Base-by-base conservation (phyloP, 2,888 invertebrate species). In the Drosophila putrida region DNA sequence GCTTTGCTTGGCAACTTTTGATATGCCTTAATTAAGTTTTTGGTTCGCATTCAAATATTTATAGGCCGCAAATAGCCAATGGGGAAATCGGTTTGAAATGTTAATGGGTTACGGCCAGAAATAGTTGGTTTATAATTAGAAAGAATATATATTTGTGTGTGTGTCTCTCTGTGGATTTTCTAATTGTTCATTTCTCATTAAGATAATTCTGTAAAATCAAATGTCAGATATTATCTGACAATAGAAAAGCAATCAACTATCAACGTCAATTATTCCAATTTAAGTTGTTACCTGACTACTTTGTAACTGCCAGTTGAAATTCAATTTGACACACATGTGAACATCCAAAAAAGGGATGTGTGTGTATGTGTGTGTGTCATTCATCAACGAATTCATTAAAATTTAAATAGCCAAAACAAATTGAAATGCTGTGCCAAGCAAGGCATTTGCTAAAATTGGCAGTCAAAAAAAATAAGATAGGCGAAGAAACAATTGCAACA, bases 391-490 rank as follows among this genome's bases (percentile, higher is more conserved):
- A 77, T 77, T 80, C 78, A 80, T 80, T 82, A 78, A 80, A 80
- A 75, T 82, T 78, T 78, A 82, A 82, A 82, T 80, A 80, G 80
- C 60, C 76, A 71, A 76, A 80, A 81, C 58, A 76, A 71, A 67
- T 69, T 44, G 51, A 68, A 82, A 78, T 75, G 64, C 70, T 71
- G 57, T 80, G 84, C 84, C 84, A 84, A 84, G 67, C 83, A 82
- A 85, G 82, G 80, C 78, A 86, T 86, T 86, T 86, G 78, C 83
- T 82, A 70, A 80, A 83, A 82, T 84, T 83, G 86, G 55, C 78
- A 66, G 39, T 43, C 35, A 51, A 31, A 51, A 41, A 50, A 53
- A 44, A 11, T 31, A 51, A 41, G 46, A 53, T 41, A 11, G 53
- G 39, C 28, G 28, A 33, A 11, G 20, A 66, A 62, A 64, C 31